Percentiles rank a stretch among this genome's conserved stretches.
Conservation (phyloP, 1,140 invertebrate species). For the Brachionus paranguensis region DNA sequence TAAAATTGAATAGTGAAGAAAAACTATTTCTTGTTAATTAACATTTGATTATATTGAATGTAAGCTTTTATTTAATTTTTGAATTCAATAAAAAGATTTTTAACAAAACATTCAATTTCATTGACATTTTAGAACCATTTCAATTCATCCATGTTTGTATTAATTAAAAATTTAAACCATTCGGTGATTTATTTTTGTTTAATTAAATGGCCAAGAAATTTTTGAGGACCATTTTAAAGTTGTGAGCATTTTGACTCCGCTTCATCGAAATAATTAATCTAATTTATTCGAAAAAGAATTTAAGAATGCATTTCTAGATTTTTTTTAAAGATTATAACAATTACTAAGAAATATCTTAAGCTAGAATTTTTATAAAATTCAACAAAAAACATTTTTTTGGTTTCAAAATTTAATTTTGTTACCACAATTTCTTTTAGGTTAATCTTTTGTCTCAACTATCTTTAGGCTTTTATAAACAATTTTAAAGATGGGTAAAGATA, state of each 20-base stretch:
- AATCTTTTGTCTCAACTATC: background rate
- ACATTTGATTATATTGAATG: background rate
- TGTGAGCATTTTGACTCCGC: background rate
- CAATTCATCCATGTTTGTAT: background rate
- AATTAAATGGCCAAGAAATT: background rate
- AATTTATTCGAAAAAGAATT: slow-evolving; percentile 17
- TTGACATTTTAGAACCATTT: too few species aligned
- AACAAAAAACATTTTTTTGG: background rate
- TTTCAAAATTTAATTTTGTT: background rate
- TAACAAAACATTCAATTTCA: too few species aligned
- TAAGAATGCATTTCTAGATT: slow-evolving; percentile 1
- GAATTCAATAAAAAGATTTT: background rate
- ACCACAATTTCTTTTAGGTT: background rate
- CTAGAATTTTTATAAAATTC: background rate
- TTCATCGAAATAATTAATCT: background rate
- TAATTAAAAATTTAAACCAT: background rate
- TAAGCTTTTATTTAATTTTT: background rate
- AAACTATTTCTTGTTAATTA: background rate
- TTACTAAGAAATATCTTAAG: background rate
- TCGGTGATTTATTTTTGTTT: background rate
- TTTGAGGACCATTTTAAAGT: background rate
- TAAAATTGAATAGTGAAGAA: background rate
- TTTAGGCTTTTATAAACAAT: background rate
- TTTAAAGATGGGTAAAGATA: background rate
- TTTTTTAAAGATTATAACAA: background rate